Evolutionary conservation across 2,797 vertebrate genomes (phyloP), one percentile per base, ranked within the genome.

Genomic region (Sebastes oblongus): DNA sequence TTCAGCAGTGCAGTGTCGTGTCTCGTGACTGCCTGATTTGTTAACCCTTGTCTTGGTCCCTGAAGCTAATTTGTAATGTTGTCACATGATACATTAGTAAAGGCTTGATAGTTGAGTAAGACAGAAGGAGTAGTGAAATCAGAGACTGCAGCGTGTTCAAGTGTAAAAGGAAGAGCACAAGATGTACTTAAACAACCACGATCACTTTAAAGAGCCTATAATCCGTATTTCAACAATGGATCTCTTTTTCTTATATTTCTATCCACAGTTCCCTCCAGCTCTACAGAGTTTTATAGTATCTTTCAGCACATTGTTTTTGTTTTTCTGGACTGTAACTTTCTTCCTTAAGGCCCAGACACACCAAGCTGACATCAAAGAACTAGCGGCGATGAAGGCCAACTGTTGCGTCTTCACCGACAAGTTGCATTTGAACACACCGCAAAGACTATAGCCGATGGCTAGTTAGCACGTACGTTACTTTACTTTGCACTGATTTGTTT

Each of bases 11-110:
- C 32, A 56, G 36, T 8, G 64, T 78, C 64, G 11, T 5, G 69
- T 83, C 82, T 81, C 1, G 24, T 89, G 78, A 77, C 67, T 58
- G 32, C 46, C 39, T 24, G 4, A 24, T 77, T 61, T 78, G 22
- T 71, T 84, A 74, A 72, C 69, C 58, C 75, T 32, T 78, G 24
- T 56, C 22, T 8, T 22, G 12, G 20, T 66, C 42, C 70, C 24
- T 68, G 36, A 66, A 46, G 68, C 30, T 30, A 10, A 61, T n/a
- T 7, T 36, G 5, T 20, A 18, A 10, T 62, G 61, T 62, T 0
- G 27, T 72, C 65, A 77, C 58, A 67, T 42, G 55, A 52, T 25
- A 1, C 6, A 1, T 36, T 12, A 34, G 27, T 24, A 11, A 75
- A 1, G 3, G n/a, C 14, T n/a, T 10, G 0, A 29, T 20, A 25